These are phyloP conservation scores for Lycaena phlaeas DNA, from an alignment of 2,888 invertebrate species.

Conservation along the genomic window DNA sequence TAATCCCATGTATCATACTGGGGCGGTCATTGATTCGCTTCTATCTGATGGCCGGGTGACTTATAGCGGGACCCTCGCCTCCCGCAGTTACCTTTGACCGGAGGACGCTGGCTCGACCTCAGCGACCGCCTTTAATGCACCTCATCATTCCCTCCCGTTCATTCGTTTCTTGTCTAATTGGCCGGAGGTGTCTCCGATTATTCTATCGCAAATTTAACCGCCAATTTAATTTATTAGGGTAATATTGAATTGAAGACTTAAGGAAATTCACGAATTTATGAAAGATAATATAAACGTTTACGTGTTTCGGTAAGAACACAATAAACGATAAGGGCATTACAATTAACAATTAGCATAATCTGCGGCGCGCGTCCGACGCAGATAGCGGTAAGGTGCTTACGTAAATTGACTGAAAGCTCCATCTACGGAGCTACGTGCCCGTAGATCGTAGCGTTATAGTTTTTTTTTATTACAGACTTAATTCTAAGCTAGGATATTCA, in stretches of 20 bases:
- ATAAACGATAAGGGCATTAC: conserved; percentile 65
- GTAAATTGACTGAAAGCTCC: conserved; percentile 50
- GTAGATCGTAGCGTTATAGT: conserved; percentile 5
- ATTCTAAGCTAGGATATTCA: not conserved
- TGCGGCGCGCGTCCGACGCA: conserved; percentile 43
- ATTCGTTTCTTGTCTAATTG: conserved; percentile 74
- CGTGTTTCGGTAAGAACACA: conserved; percentile 25
- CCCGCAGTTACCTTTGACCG: conserved; percentile 43
- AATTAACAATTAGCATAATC: conserved; percentile 61
- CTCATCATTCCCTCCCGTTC: conserved; percentile 47
- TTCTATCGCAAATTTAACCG: conserved; percentile 9
- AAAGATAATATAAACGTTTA: conserved; percentile 15
- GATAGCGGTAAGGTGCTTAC: conserved; percentile 71
- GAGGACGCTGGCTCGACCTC: conserved; percentile 18
- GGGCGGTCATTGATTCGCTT: conserved; percentile 67
- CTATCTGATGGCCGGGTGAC: conserved; percentile 59
- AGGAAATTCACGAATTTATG: conserved; percentile 7
- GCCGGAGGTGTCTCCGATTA: conserved; percentile 53
- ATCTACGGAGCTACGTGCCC: conserved; percentile 31
- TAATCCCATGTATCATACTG: conserved; percentile 66
- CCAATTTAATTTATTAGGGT: conserved; percentile 8
- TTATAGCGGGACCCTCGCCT: conserved; percentile 56
- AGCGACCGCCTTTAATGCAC: conserved; percentile 38
- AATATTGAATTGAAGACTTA: conserved; percentile 11
- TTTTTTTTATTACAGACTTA: not conserved